Evolutionary conservation across 2,113 vertebrate species (phyloP).

Genomic region (Puma concolor): DNA sequence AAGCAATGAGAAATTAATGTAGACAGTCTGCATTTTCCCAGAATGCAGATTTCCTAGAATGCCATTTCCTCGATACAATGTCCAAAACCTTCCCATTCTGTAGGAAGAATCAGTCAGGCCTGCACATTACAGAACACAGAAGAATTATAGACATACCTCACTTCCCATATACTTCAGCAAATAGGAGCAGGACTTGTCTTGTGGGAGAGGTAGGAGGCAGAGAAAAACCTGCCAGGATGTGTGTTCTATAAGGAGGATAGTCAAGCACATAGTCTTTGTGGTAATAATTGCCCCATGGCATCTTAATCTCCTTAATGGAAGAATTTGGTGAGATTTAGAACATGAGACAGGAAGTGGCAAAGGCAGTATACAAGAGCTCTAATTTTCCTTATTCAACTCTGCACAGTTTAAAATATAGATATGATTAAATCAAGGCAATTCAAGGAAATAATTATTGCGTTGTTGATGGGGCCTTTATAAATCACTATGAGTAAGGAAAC

Average conservation of each 20-base stretch:
- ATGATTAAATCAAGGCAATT: neutral
- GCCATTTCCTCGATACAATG: too few species aligned
- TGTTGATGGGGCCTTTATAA: neutral
- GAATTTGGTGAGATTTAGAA: neutral
- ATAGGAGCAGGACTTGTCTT: too few species aligned
- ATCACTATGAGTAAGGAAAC: neutral
- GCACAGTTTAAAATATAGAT: neutral
- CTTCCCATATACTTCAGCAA: too few species aligned
- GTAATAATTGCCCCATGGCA: neutral
- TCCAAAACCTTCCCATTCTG: too few species aligned
- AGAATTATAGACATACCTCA: too few species aligned
- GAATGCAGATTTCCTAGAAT: too few species aligned
- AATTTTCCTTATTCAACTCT: neutral
- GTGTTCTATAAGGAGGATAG: too few species aligned
- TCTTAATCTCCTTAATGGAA: neutral
- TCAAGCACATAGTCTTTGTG: neutral
- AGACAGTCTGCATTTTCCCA: neutral
- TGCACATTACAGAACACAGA: too few species aligned
- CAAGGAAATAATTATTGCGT: neutral
- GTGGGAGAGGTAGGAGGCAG: too few species aligned
- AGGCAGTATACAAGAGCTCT: neutral
- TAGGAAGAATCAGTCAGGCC: too few species aligned
- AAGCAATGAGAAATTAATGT: neutral
- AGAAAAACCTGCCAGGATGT: too few species aligned
- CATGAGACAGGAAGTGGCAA: neutral